Evolutionary conservation across 2,113 vertebrate genomes (phyloP), one percentile per base, ranked within the genome.

Genomic region (Quiscalus mexicanus): DNA sequence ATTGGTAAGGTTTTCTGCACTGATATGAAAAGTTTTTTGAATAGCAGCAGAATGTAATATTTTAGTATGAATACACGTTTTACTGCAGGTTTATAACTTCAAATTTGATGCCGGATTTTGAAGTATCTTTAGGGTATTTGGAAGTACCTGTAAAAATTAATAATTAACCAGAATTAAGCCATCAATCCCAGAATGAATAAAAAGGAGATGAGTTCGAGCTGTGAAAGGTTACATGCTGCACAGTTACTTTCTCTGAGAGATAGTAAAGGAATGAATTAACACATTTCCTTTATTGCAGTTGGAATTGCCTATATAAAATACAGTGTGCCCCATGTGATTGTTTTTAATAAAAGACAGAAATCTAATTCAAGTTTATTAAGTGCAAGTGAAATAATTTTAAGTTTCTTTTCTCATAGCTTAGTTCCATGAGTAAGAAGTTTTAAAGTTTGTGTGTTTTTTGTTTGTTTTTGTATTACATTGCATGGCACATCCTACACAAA

Each of bases 251-350:
- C 92, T 95, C 90, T 58, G 86, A 95, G 64, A 92, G 92, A 76
- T 37, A 95, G 92, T 96, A 95, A 96, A 97, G 0, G 3, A 93
- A 89, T 45, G 81, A 76, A 95, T 95, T 24, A 96, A 73, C 45
- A 65, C 71, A 83, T 80, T 97, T 95, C 85, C 92, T 93, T 96
- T 92, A 94, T 94, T 97, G 79, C 83, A 76, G 63, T 35, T 93
- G 41, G 63, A 92, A 97, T 94, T 97, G 95, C 90, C 71, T 96
- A 93, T 94, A 90, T 92, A 97, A 97, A 94, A 94, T 90, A 96
- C 64, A 95, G 87, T 94, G 96, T 94, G 63, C 11, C 90, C 90
- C 94, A 28, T 93, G 92, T 86, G 94, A 92, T 90, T 55, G 28
- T 80, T 95, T 97, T 95, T 96, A 96, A 96, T 96, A 95, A 94